Base-by-base conservation (phyloP, 2,113 vertebrate genomes). In the Carlito syrichta region DNA sequence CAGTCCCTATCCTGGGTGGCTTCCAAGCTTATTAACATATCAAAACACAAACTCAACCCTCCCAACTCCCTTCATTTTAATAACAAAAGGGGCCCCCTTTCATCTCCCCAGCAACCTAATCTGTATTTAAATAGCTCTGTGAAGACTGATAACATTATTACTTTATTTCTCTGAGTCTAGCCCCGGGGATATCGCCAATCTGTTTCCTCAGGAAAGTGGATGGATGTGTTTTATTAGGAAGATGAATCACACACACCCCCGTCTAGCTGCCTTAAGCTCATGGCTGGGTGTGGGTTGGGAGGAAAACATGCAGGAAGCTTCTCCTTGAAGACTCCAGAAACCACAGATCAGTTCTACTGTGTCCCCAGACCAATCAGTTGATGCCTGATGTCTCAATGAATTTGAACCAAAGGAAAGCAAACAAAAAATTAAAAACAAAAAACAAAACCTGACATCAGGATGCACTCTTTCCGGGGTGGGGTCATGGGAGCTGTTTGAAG, bases 81-180 rank as follows among this genome's bases (percentile, higher is more conserved):
- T 97, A 96, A 98, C 97, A 98, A 96, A 97, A 91, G 96, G 43
- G 38, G 11, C 77, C 89, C 95, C 97, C 91, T 92, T 89, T 97
- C 85, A 90, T 97, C 94, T 97, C 86, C 90, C 48, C 93, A 91
- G 96, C 93, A 96, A 92, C 86, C 94, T 76, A 86, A 71, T 94
- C 96, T 96, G 95, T 98, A 95, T 97, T 97, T 97, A 97, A 97
- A 98, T 98, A 87, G 96, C 89, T 92, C 93, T 95, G 95, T 92
- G 71, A 96, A 96, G 97, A 89, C 93, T 81, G 97, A 97, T 98
- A 97, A 87, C 83, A n/a, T 94, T 96, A 96, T 98, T 95, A 94
- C 86, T 97, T 97, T 91, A 95, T 97, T 96, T 97, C 76, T 58
- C 66, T 2, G 40, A 4, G 56, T 93, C 93, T 89, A 27, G 62